Evolutionary conservation across 1,140 invertebrate species (phyloP), one percentile per base, ranked within the genome.

Genomic region (Tribolium madens): DNA sequence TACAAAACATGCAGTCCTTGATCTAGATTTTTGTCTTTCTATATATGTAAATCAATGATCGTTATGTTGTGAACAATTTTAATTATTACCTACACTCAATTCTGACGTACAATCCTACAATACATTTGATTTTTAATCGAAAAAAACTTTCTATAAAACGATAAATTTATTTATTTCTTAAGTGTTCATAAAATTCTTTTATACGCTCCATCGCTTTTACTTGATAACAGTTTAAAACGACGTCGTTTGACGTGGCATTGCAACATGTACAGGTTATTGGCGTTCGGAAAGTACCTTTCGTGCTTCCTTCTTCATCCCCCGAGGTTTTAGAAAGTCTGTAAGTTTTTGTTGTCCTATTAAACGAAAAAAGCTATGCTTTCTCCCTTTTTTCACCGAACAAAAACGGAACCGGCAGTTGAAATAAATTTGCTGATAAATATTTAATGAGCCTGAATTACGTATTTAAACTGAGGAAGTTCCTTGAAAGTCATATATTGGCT

Each of bases 371-470:
- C 26, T 1, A 12, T 33, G 21, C 14, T 0, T 33, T 64, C 31
- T 33, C 17, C 26, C 14, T 9, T 64, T 64, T 64, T 64, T 42
- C 36, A n/a, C 4, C 36, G n/a, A 33, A 31, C 57, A n/a, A 64
- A 64, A 33, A 33, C 9, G 2, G 9, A 17, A 52, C 50, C n/a
- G 50, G 50, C 21, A 57, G 57, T 31, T 10, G 21, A 64, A 64
- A 33, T 64, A 64, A 64, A 64, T 64, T 33, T 18, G n/a, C 57
- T 64, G 14, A 14, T 64, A 33, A 64, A 64, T 64, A 64, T 64
- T 64, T 64, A 64, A 64, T 64, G 57, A 64, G 31, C 0, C 10
- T 33, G 48, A 50, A 17, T 50, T 17, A 50, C 48, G 15, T 7
- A 50, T 17, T 50, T 17, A 14, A 17, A 50, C n/a, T 3, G 13